Evolutionary conservation across 2,888 invertebrate genomes (phyloP), one percentile per base, ranked within the genome.

Genomic region (Drosophila putrida): DNA sequence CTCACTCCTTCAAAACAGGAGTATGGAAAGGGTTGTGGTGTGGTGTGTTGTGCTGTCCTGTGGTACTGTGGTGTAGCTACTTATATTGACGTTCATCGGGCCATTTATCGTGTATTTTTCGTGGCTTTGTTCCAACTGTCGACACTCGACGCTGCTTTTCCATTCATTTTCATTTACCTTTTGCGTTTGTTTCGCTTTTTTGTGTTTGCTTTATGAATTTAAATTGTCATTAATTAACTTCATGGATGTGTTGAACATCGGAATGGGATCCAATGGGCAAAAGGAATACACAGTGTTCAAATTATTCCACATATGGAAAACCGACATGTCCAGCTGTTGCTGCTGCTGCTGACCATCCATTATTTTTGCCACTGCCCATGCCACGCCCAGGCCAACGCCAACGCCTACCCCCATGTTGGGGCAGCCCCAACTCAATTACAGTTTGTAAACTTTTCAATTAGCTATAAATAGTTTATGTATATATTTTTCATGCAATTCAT

Each of bases 381-480:
- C 53, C 38, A 53, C 57, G 36, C 39, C 15, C 31, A 31, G 6
- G 28, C 28, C 28, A 28, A 28, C 28, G 4, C 28, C 28, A 28
- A 28, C 28, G 28, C 28, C 28, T 6, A 28, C 28, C 1, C 28
- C 5, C 28, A 8, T 9, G 9, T 9, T 31, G 31, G 31, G 31
- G 31, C 31, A 8, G 9, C 53, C 41, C 63, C 77, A 78, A 90
- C 90, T 90, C 90, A 90, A 90, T 90, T 90, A 90, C 90, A 88
- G 84, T 90, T 90, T 90, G 90, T 90, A 90, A 90, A 90, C 89
- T 90, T 89, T 89, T 86, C 90, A 90, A 90, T 90, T 89, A 90
- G 82, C 81, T 71, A 81, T 90, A 86, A 88, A 90, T 86, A 89
- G 89, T 90, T 88, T 87, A 80, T 90, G 85, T 82, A 87, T 80